Percentiles rank a stretch among this genome's conserved stretches.
phyloP scores from a whole-genome alignment of 1,140 invertebrate genomes.

The Copidosoma floridanum region DNA sequence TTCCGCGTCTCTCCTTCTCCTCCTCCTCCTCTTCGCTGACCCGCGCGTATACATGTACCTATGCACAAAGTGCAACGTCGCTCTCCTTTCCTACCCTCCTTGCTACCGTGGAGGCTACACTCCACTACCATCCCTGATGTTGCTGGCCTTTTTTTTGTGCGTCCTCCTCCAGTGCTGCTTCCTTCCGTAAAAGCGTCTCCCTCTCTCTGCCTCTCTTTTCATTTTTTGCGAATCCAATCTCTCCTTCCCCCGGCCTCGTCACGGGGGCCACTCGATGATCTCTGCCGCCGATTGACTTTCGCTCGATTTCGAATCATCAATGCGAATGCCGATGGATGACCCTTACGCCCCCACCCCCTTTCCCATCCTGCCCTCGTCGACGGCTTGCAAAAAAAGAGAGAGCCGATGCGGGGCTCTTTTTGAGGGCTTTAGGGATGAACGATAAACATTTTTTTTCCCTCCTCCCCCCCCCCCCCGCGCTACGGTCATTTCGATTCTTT shows the following conservation, averaged over 20 bases:
- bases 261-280: conserved; percentile 26
- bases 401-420: too few relatives aligned
- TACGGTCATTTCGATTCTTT: conserved; percentile 4
- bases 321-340: conserved; percentile 11
- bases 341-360: too few relatives aligned
- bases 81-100: background rate
- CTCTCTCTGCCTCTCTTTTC: conserved; percentile 24
- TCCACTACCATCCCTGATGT: background rate
- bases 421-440: background rate
- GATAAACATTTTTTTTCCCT: conserved; percentile 8
- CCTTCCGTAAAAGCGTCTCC: conserved; percentile 4
- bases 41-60: conserved; percentile 7
- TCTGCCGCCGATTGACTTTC: conserved; percentile 5
- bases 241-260: conserved; percentile 16
- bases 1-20: conserved; percentile 19
- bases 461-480: background rate
- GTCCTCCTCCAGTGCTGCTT: background rate
- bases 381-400: too few relatives aligned
- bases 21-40: conserved; percentile 13
- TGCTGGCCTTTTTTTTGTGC: conserved; percentile 5
- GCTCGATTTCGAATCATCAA: conserved; percentile 28
- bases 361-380: too few relatives aligned
- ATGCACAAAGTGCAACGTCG: conserved; percentile 6
- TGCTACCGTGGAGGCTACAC: background rate
- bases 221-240: conserved; percentile 16